phyloP scores from a whole-genome alignment of 1,140 invertebrate genomes.

The Papilio polytes region DNA sequence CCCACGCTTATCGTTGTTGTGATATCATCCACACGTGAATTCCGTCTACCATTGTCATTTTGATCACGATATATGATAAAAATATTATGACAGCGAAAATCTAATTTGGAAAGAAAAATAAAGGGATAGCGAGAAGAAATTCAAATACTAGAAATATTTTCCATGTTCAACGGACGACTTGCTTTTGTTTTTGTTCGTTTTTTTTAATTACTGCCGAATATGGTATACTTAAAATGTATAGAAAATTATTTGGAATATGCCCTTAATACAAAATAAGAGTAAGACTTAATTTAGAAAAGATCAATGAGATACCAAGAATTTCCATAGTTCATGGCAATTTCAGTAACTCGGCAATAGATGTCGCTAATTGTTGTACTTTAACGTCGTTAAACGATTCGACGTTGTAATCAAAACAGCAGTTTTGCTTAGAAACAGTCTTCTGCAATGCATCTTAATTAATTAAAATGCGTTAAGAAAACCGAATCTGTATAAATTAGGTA shows the following conservation, averaged over 20 bases:
- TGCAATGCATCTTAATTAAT: too few species aligned
- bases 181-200: too few species aligned
- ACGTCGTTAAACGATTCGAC: neutral
- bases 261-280: neutral
- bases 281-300: neutral
- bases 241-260: too few species aligned
- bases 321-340: neutral
- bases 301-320: neutral
- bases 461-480: too few species aligned
- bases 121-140: neutral
- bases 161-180: too few species aligned
- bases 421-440: too few species aligned
- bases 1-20: slow-evolving; percentile 22
- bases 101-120: neutral
- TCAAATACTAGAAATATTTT: too few species aligned
- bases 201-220: too few species aligned
- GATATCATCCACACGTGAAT: neutral
- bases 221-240: too few species aligned
- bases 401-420: neutral
- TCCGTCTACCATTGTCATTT: neutral
- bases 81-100: neutral
- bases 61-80: neutral
- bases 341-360: neutral
- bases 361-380: neutral
- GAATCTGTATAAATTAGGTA: too few species aligned